Evolutionary conservation across 2,113 vertebrate species (phyloP).

Genomic region (Corynorhinus townsendii): DNA sequence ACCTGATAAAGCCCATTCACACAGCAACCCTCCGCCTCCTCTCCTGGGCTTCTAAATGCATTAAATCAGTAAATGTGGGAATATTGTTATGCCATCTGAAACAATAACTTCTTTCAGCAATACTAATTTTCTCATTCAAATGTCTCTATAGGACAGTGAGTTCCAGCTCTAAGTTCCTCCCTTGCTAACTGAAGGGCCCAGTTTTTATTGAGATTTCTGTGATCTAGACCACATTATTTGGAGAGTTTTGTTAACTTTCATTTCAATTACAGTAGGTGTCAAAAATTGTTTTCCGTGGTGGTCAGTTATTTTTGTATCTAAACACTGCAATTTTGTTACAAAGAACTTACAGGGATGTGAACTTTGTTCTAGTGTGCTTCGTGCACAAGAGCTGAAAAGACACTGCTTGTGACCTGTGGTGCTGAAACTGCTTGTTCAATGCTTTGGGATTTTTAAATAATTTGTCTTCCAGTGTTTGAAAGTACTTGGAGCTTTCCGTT

Average conservation of each 20-base stretch:
- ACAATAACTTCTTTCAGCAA: not conserved
- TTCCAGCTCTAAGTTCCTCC: not conserved
- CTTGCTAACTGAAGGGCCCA: not conserved
- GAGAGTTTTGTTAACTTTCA: constrained; percentile 11
- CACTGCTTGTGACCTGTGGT: not conserved
- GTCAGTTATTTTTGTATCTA: constrained; percentile 28
- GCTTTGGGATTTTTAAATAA: not conserved
- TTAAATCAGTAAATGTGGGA: too few species aligned
- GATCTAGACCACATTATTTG: not conserved
- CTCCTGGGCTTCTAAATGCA: not conserved
- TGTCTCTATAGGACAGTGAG: not conserved
- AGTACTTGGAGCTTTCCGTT: constrained; percentile 7
- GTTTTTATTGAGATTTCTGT: not conserved
- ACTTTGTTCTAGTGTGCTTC: not conserved
- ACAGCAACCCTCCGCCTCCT: accelerated
- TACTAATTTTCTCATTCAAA: not conserved
- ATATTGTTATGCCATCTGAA: not conserved
- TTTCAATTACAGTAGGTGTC: constrained; percentile 34
- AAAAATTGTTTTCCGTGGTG: constrained; percentile 23
- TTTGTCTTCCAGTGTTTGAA: not conserved
- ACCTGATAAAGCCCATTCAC: not conserved
- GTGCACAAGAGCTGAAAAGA: not conserved
- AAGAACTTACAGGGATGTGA: constrained; percentile 7
- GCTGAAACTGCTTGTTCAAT: not conserved
- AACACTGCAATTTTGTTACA: constrained; percentile 24